A percentile compares a stretch with the other conserved stretches of the same genome.
These are phyloP conservation scores for Prionace glauca DNA, from an alignment of 2,797 vertebrate species.

Conservation along the genomic window DNA sequence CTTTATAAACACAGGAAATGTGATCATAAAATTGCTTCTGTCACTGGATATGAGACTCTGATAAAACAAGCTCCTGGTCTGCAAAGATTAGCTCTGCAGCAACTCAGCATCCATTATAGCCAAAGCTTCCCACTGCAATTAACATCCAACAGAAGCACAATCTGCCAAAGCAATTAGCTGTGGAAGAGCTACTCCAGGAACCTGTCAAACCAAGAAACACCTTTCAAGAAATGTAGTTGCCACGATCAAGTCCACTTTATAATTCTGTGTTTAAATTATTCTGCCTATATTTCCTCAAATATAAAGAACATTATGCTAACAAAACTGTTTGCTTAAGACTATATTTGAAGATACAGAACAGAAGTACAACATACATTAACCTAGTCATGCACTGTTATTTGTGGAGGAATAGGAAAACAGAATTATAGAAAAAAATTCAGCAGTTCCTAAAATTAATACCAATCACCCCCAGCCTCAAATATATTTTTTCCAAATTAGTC, in stretches of 20 bases:
- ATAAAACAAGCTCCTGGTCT: not conserved
- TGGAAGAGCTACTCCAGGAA: not conserved
- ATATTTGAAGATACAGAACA: not conserved
- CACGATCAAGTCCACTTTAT: not conserved
- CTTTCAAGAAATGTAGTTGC: not conserved
- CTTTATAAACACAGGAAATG: not conserved
- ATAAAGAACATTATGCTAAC: not conserved
- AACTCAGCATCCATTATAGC: not conserved
- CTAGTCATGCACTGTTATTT: not conserved
- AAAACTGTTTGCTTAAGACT: not conserved
- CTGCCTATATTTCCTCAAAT: not conserved
- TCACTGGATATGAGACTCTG: not conserved
- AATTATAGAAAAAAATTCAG: not conserved
- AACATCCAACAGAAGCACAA: not conserved
- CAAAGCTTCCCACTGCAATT: not conserved
- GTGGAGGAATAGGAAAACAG: not conserved
- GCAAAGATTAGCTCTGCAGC: not conserved
- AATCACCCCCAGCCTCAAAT: not conserved
- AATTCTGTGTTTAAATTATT: not conserved
- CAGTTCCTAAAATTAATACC: not conserved
- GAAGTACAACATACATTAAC: not conserved
- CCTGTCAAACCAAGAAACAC: not conserved
- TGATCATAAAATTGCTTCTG: not conserved
- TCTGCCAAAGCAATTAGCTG: not conserved
- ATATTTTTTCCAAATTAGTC: not conserved